phyloP scores from a whole-genome alignment of 1,140 invertebrate genomes.

The Diuraphis noxia region DNA sequence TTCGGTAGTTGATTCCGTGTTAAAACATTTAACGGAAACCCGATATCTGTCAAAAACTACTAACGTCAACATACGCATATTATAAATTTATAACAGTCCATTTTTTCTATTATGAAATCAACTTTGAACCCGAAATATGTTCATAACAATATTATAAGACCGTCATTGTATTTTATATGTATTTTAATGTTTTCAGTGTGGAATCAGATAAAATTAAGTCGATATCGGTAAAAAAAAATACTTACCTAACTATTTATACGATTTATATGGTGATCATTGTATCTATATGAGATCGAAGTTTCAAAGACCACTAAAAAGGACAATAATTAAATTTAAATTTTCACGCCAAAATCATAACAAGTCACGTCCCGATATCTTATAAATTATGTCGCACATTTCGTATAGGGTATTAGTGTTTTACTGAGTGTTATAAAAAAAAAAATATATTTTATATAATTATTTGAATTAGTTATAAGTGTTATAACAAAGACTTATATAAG shows the following conservation, averaged over 20 bases:
- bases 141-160: neutral
- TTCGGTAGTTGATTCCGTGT: neutral
- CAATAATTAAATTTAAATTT: neutral
- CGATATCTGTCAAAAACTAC: neutral
- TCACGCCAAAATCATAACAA: neutral
- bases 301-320: neutral
- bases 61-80: neutral
- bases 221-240: neutral
- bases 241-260: neutral
- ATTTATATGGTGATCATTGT: neutral
- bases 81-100: neutral
- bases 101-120: neutral
- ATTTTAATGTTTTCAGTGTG: too few relatives aligned
- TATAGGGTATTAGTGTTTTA: too few relatives aligned
- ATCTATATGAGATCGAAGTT: neutral
- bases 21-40: slow-evolving; percentile 2
- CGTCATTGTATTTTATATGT: neutral
- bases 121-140: neutral
- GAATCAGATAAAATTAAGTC: too few relatives aligned
- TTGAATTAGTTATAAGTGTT: too few relatives aligned
- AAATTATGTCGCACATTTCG: neutral
- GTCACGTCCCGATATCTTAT: neutral
- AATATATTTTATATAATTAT: too few relatives aligned
- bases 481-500: too few relatives aligned
- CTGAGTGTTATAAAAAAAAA: too few relatives aligned